Conservation (phyloP, 2,888 invertebrate genomes). For the Lithophane semibrunnea region DNA sequence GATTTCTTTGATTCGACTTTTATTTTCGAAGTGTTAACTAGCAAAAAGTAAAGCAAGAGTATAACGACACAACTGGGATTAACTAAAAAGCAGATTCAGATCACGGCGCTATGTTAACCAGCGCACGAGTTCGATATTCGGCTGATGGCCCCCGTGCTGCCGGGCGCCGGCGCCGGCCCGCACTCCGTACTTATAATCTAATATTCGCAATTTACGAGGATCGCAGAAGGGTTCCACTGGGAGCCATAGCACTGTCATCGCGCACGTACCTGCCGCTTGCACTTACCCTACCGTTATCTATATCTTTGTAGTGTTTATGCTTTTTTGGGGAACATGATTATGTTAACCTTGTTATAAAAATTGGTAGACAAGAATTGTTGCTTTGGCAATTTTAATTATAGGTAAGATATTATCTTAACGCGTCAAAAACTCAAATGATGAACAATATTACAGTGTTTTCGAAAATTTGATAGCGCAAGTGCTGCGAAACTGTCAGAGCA, state of each 20-base stretch:
- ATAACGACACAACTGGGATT: conserved; percentile 64
- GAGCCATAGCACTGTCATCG: conserved; percentile 88
- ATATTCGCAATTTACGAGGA: conserved; percentile 90
- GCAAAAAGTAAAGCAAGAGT: conserved; percentile 39
- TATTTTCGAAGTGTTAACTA: conserved; percentile 38
- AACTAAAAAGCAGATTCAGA: conserved; percentile 85
- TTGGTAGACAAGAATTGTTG: neutral
- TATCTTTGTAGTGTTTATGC: conserved; percentile 77
- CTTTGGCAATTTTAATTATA: neutral
- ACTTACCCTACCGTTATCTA: conserved; percentile 83
- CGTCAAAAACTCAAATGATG: neutral
- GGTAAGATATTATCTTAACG: neutral
- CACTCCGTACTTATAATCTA: conserved; percentile 90
- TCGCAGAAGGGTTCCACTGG: conserved; percentile 85
- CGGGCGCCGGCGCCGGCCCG: conserved; percentile 67
- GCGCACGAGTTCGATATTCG: conserved; percentile 86
- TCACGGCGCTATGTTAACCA: conserved; percentile 84
- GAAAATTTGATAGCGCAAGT: neutral
- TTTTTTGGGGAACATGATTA: conserved; percentile 58
- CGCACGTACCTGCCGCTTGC: conserved; percentile 85
- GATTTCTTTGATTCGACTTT: conserved; percentile 1
- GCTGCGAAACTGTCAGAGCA: conserved; percentile 32
- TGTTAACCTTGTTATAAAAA: conserved; percentile 10
- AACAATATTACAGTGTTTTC: neutral
- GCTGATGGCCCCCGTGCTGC: conserved; percentile 83